Evolutionary conservation across 1,140 invertebrate species (phyloP).

Genomic region (Adelges cooleyi): DNA sequence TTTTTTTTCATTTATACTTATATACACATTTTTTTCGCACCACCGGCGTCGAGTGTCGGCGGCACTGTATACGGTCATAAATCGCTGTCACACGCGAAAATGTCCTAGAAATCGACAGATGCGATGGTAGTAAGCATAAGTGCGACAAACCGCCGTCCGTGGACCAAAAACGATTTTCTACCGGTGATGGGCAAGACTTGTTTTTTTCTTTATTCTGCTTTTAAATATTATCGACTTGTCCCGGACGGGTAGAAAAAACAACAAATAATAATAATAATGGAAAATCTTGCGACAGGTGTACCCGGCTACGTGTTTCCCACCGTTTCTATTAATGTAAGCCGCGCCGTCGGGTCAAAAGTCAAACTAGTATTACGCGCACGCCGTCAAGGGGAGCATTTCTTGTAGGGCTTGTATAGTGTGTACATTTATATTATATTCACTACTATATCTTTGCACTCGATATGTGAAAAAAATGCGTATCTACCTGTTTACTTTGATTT

Average conservation of each 20-base stretch:
- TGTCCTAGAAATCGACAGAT: slow-evolving; percentile 12
- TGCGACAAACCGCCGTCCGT: neutral
- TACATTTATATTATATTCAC: too few species aligned
- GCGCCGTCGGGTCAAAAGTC: neutral
- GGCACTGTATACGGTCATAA: slow-evolving; percentile 2
- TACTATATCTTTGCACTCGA: neutral
- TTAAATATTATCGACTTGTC: too few species aligned
- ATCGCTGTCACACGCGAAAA: slow-evolving; percentile 20
- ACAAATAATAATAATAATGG: neutral
- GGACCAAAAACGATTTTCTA: slow-evolving; percentile 17
- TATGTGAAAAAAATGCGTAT: neutral
- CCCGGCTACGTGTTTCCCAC: neutral
- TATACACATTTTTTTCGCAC: neutral
- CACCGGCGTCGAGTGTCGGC: neutral
- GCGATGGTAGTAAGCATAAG: neutral
- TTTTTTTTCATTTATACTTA: neutral
- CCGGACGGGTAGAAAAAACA: neutral
- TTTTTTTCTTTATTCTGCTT: too few species aligned
- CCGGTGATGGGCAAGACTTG: slow-evolving; percentile 5
- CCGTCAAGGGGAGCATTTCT: too few species aligned
- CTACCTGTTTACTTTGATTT: slow-evolving; percentile 3
- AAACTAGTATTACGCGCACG: neutral
- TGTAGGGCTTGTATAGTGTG: too few species aligned
- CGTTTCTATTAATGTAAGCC: too few species aligned
- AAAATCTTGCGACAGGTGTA: slow-evolving; percentile 9